A percentile compares a stretch with the other conserved stretches of the same genome.
phyloP scores from a whole-genome alignment of 2,113 vertebrate species.

The Piaya cayana region DNA sequence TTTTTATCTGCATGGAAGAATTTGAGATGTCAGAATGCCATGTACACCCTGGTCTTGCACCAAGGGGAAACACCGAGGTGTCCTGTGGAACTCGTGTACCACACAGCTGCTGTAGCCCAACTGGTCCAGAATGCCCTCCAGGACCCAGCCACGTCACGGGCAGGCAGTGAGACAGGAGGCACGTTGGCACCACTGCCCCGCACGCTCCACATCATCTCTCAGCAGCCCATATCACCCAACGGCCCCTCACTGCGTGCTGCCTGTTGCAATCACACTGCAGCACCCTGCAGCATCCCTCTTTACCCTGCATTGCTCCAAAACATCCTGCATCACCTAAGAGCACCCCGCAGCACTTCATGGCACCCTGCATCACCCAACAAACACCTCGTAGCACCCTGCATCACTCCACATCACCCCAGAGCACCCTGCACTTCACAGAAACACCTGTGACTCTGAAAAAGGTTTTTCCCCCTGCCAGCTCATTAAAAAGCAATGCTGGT shows the following conservation, averaged over 20 bases:
- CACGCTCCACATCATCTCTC: background rate
- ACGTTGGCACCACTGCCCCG: background rate
- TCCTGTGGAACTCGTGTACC: background rate
- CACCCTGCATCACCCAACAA: no score
- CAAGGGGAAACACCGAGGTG: accelerated
- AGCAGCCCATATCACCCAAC: no score
- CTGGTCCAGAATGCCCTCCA: accelerated
- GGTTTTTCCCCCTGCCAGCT: background rate
- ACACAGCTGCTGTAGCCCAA: accelerated
- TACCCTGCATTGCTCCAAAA: no score
- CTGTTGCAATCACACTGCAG: background rate
- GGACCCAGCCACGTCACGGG: background rate
- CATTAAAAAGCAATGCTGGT: accelerated
- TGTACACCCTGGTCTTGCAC: accelerated
- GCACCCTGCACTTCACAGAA: background rate
- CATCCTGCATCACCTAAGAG: background rate
- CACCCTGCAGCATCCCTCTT: no score
- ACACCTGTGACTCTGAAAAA: accelerated
- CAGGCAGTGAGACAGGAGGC: accelerated
- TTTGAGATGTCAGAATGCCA: background rate
- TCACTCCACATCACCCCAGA: background rate
- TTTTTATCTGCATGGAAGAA: background rate
- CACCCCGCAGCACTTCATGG: no score
- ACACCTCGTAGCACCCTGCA: no score
- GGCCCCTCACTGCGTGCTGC: background rate